Evolutionary conservation across 2,888 invertebrate genomes (phyloP), one percentile per base, ranked within the genome.

Genomic region (Aporophyla lueneburgensis): DNA sequence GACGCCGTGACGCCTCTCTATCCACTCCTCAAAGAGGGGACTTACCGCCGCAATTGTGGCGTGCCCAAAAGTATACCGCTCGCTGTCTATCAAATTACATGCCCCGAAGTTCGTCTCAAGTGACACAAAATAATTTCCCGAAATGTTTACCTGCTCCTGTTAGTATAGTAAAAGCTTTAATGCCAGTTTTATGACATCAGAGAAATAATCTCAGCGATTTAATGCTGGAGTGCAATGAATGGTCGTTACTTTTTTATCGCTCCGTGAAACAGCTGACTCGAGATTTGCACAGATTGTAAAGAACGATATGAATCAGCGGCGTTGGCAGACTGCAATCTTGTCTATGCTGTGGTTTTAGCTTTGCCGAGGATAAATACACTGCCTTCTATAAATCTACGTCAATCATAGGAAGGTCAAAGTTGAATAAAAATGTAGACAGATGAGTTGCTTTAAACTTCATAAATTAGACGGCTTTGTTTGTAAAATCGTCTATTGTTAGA

Each of bases 191-290:
- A 85, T 78, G 72, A 77, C 67, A 74, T 78, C 77, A 81, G 62
- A 67, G 59, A 67, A 79, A 84, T 82, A 82, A 87, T 87, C 79
- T 83, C 14, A 21, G 54, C 59, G 63, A 84, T 81, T 78, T 85
- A 84, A 85, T 76, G 19, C 65, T 71, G 54, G 74, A 79, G 73
- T 79, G 74, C 59, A 76, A 77, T 54, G 85, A 89, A 83, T 82
- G 86, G 68, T 78, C 81, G 84, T 89, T 75, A 84, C 72, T 75
- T 81, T 89, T 88, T 88, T 83, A 89, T 86, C 72, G 71, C 78
- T 68, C 61, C 73, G 53, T 49, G 61, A 78, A 87, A 81, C 77
- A 87, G 85, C 81, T 87, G 87, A 86, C 83, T 83, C 27, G 61
- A 73, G 75, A 71, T 67, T 78, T 27, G 75, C 72, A 27, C 71